A percentile compares a stretch with the other conserved stretches of the same genome.
These are phyloP conservation scores for Melanotus villosus DNA, from an alignment of 2,888 invertebrate genomes.

Conservation along the genomic window DNA sequence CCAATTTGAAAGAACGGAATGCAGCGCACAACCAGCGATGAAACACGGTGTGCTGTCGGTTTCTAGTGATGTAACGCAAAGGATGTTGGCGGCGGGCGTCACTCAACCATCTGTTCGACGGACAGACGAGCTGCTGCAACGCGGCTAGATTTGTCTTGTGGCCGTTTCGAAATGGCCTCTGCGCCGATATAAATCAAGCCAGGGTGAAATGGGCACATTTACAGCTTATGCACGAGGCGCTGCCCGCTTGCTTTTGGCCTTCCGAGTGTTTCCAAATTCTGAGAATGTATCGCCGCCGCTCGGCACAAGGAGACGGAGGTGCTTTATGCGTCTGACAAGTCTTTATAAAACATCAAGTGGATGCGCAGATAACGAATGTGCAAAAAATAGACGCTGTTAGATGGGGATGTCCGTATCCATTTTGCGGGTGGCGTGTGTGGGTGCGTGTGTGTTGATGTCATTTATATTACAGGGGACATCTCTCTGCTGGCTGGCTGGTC, in stretches of 20 bases:
- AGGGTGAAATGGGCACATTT: conserved; percentile 42
- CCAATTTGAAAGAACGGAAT: background rate
- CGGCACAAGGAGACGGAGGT: background rate
- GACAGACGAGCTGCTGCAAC: conserved; percentile 40
- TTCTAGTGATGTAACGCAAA: conserved; percentile 21
- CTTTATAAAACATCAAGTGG: conserved; percentile 12
- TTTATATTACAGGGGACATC: background rate
- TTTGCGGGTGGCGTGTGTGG: conserved; percentile 7
- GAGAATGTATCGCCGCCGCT: conserved; percentile 6
- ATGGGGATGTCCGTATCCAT: background rate
- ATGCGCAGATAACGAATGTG: conserved; percentile 14
- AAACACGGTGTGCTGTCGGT: conserved; percentile 11
- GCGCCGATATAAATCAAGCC: conserved; percentile 46
- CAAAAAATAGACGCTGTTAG: conserved; percentile 15
- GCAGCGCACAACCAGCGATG: background rate
- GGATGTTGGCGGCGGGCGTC: conserved; percentile 47
- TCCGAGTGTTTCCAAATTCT: conserved; percentile 40
- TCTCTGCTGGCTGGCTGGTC: too few species aligned
- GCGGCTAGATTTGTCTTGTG: conserved; percentile 50
- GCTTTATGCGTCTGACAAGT: conserved; percentile 22
- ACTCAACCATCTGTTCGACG: conserved; percentile 49
- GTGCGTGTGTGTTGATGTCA: background rate
- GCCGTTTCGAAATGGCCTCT: conserved; percentile 48
- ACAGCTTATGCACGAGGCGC: conserved; percentile 38
- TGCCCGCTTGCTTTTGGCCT: too few species aligned